Conservation (phyloP, 2,113 vertebrate species). For the Spheniscus mendiculus region DNA sequence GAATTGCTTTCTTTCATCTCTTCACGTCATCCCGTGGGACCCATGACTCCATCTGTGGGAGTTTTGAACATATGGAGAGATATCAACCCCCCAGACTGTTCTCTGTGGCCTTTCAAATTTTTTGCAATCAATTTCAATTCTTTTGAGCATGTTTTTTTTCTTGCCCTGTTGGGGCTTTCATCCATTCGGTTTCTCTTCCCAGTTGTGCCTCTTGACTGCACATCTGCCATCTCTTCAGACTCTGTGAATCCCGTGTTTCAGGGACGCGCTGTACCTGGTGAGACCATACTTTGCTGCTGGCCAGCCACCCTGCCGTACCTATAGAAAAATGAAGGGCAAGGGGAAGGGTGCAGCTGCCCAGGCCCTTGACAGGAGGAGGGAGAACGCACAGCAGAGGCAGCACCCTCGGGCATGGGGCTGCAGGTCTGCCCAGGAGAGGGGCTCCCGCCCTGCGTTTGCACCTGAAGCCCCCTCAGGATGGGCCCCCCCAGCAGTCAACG, state of each 20-base stretch:
- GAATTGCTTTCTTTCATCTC: conserved; percentile 60
- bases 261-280: neutral
- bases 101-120: neutral
- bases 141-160: neutral
- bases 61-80: conserved; percentile 39
- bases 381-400: neutral
- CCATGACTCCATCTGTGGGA: conserved; percentile 27
- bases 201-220: neutral
- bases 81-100: neutral
- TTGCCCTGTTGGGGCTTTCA: neutral
- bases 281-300: neutral
- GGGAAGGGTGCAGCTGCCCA: neutral
- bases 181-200: neutral
- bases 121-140: neutral
- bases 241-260: neutral
- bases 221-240: neutral
- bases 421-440: neutral
- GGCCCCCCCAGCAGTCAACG: neutral
- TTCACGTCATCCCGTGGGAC: conserved; percentile 31
- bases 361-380: neutral
- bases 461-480: neutral
- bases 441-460: neutral
- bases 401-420: neutral
- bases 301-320: neutral
- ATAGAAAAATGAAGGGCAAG: neutral